Evolutionary conservation across 2,797 vertebrate species (phyloP), one percentile per base, ranked within the genome.

Genomic region (Falco concolor): DNA sequence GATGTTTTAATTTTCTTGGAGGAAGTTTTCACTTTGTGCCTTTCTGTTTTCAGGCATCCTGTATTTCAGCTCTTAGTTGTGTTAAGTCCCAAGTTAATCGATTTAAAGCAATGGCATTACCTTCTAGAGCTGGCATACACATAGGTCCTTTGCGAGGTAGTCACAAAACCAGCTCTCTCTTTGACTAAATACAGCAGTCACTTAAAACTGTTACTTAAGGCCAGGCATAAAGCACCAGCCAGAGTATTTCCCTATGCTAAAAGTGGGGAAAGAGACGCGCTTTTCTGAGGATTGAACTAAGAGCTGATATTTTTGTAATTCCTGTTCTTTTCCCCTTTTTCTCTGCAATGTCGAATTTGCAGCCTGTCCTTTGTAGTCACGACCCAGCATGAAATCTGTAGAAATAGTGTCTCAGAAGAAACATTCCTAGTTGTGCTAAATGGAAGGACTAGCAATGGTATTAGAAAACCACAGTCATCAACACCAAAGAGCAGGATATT

Each of bases 21-120:
- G 44, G 67, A 76, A 60, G 14, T 67, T 93, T 95, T 88, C 23
- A 7, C 74, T 83, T 87, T 74, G 32, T 64, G 60, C 49, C 32
- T 87, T 75, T 23, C 40, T 74, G 24, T 76, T 36, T 82, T 86
- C 56, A 67, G 49, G 38, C 67, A 69, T 65, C 53, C 63, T 18
- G 10, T 47, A 57, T 73, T 63, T 82, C 52, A 74, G 63, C 42
- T 93, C 40, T 67, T 61, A 40, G 44, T 60, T 4, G 0, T 14
- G 57, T 59, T 59, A 77, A 94, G 74, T 82, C 64, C 78, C 30
- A 70, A 5, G 0, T 83, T 77, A 94, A 86, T 95, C 50, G 32
- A 22, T 69, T 85, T 64, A 64, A 77, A 13, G 34, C 60, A 80
- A 38, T 1, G 12, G 18, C 42, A 32, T 87, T 78, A 59, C 40